phyloP scores from a whole-genome alignment of 1,140 invertebrate genomes.

The honey bee (Apis mellifera) region DNA sequence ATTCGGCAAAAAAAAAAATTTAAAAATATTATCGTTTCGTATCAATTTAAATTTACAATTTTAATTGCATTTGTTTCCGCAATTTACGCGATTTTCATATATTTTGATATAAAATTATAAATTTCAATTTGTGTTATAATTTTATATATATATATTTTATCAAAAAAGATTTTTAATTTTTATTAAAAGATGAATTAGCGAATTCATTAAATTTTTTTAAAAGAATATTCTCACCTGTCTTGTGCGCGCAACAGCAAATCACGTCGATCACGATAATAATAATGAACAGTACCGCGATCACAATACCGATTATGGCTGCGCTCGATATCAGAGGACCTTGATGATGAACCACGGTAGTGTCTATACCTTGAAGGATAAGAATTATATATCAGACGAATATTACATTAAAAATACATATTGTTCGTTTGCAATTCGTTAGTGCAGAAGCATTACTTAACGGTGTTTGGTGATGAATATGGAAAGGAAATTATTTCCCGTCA shows the following conservation, averaged over 20 bases:
- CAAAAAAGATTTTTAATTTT: too few species aligned
- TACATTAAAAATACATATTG: background rate
- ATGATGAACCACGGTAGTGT: constrained; percentile 82
- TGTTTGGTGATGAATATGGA: constrained; percentile 76
- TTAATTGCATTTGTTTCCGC: too few species aligned
- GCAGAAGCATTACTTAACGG: constrained; percentile 78
- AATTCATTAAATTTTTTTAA: too few species aligned
- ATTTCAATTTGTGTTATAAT: too few species aligned
- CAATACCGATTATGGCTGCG: constrained; percentile 89
- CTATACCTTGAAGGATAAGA: constrained; percentile 81
- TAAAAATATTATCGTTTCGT: too few species aligned
- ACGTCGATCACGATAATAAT: constrained; percentile 90
- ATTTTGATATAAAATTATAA: too few species aligned
- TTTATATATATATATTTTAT: too few species aligned
- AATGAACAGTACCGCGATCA: constrained; percentile 87
- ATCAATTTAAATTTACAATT: too few species aligned
- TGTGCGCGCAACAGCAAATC: constrained; percentile 86
- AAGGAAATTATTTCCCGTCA: background rate
- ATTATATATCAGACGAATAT: constrained; percentile 5
- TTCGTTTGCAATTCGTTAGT: constrained; percentile 74
- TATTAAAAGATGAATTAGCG: too few species aligned
- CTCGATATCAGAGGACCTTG: constrained; percentile 86
- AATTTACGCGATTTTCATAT: too few species aligned
- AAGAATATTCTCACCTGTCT: constrained; percentile 76
- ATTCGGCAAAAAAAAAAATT: too few species aligned